Base-by-base conservation (phyloP, 2,888 invertebrate species). In the Caenorhabditis japonica region DNA sequence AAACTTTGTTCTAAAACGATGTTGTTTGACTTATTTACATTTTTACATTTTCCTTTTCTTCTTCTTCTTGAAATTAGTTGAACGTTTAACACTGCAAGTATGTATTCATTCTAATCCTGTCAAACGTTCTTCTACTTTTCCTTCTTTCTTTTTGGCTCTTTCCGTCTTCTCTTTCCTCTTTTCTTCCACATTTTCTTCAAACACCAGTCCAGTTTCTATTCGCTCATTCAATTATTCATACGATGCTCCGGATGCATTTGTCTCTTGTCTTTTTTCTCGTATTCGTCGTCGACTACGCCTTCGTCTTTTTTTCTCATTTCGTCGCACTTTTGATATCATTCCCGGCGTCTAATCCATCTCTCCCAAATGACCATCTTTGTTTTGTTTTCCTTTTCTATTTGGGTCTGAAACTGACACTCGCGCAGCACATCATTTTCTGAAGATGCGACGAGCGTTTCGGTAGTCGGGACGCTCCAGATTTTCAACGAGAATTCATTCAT, bases 141-240 rank as follows among this genome's bases (percentile, higher is more conserved):
- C 21, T 13, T 47, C 17, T 17, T 3, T 21, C 30, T 5, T n/a
- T n/a, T 10, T 30, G 7, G 30, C 10, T 30, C 41, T 41, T 51
- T 55, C 41, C 33, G 17, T 27, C 15, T 13, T 34, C 43, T 12
- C 44, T 33, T 33, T 53, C 23, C 34, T 47, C 33, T 39, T 38
- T 36, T 49, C 23, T 43, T 41, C 39, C 34, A 30, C 33, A 27
- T 59, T 38, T 51, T 34, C 51, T 43, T 36, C 53, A 52, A 52
- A 56, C 64, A 53, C 36, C 46, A 30, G 30, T 10, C 36, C 46
- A 30, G 30, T 10, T 10, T 30, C 21, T 47, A 23, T 46, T n/a
- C n/a, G 43, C 66, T 66, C 34, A 66, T 66, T 66, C 60, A 73
- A 73, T 66, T 73, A 66, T 73, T 66, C 66, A 72, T 64, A 59